Conservation (phyloP, 2,113 vertebrate species). For the Psettodes erumei region DNA sequence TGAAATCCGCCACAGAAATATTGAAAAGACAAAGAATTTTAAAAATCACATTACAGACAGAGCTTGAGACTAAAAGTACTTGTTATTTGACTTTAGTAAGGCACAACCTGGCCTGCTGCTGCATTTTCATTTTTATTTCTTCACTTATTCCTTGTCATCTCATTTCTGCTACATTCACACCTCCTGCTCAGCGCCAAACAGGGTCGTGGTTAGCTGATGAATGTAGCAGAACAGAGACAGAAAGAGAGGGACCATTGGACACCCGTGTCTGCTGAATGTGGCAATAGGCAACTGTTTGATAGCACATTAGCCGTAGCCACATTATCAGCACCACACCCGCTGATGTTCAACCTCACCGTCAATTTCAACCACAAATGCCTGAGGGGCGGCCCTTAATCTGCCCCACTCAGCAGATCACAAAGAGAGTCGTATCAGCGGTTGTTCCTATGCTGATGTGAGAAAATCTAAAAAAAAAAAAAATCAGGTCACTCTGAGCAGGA, state of each 20-base stretch:
- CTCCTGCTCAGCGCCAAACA: too few species aligned
- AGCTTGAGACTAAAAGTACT: not conserved
- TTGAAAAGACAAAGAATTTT: not conserved
- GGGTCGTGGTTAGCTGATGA: not conserved
- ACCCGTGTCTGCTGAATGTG: too few species aligned
- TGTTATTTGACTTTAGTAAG: not conserved
- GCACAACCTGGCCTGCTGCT: not conserved
- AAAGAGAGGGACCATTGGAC: not conserved
- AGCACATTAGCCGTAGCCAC: too few species aligned
- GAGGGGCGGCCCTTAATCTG: slow-evolving; percentile 19
- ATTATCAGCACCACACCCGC: slow-evolving; percentile 1
- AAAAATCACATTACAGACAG: not conserved
- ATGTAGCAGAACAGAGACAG: not conserved
- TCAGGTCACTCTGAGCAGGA: slow-evolving; percentile 6
- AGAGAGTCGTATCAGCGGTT: slow-evolving; percentile 9
- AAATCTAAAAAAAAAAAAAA: slow-evolving; percentile 3
- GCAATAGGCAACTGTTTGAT: too few species aligned
- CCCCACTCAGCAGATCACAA: slow-evolving; percentile 34
- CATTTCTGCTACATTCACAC: too few species aligned
- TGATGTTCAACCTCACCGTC: not conserved
- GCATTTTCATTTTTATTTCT: too few species aligned
- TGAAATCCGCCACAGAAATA: not conserved
- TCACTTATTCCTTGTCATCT: not conserved
- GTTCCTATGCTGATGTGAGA: slow-evolving; percentile 39
- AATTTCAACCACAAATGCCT: slow-evolving; percentile 11